A percentile compares a stretch with the other conserved stretches of the same genome.
Evolutionary conservation across 2,113 vertebrate genomes (phyloP).

Genomic region (Castor canadensis): DNA sequence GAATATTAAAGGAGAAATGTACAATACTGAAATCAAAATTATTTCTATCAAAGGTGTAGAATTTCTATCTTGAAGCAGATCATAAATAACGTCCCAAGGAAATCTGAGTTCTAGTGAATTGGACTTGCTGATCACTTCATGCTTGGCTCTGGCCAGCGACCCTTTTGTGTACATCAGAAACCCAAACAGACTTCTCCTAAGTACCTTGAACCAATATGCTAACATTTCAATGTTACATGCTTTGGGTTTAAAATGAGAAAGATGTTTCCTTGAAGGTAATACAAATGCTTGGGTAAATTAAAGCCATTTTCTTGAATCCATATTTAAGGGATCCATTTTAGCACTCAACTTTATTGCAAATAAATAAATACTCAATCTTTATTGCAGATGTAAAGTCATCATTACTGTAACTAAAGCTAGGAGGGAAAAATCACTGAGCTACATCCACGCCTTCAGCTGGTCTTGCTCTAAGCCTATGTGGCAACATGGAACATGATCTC

Average conservation of each 20-base stretch:
- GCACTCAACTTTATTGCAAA: neutral
- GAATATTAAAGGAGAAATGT: conserved; percentile 9
- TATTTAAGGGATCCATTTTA: neutral
- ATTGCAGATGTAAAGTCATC: neutral
- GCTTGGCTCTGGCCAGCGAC: neutral
- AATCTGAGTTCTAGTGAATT: neutral
- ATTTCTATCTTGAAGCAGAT: neutral
- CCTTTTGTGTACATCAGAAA: conserved; percentile 1
- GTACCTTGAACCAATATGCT: neutral
- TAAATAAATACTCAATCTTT: no score
- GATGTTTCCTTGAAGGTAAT: conserved; percentile 1
- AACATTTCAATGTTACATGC: neutral
- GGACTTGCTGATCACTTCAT: neutral
- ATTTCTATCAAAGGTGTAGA: neutral
- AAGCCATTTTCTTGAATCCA: conserved; percentile 2
- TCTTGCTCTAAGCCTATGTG: neutral
- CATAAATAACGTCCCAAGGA: neutral
- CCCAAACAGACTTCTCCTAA: neutral
- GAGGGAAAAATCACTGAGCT: neutral
- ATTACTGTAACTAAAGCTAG: no score
- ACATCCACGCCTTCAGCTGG: neutral
- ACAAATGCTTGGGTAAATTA: neutral
- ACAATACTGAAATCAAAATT: neutral
- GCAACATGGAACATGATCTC: neutral
- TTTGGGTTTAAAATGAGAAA: conserved; percentile 11